Evolutionary conservation across 2,113 vertebrate genomes (phyloP).

Genomic region (Phoxinus phoxinus): DNA sequence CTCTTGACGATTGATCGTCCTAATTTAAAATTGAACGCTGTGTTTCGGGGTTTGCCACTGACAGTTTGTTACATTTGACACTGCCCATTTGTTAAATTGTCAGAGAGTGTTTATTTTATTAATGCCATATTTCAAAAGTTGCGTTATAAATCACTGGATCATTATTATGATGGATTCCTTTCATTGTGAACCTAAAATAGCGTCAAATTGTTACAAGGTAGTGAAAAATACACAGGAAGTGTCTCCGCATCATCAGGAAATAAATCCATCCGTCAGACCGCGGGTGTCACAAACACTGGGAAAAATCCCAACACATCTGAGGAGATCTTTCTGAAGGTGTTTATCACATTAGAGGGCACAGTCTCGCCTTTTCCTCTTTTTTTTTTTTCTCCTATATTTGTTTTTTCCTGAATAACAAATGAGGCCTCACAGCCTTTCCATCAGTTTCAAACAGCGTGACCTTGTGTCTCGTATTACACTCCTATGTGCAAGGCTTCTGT

Average conservation of each 20-base stretch:
- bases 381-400: too few species aligned
- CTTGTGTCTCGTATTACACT: conserved; percentile 62
- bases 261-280: not conserved
- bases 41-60: not conserved
- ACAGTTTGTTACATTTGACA: conserved; percentile 14
- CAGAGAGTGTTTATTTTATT: conserved; percentile 32
- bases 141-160: conserved; percentile 9
- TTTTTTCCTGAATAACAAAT: not conserved
- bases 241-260: not conserved
- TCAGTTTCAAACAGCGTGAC: conserved; percentile 48
- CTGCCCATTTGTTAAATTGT: conserved; percentile 19
- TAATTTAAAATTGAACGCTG: not conserved
- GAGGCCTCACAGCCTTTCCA: not conserved
- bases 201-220: not conserved
- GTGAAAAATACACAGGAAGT: not conserved
- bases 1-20: not conserved
- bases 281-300: not conserved
- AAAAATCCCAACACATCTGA: not conserved
- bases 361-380: not conserved
- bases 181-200: conserved; percentile 1
- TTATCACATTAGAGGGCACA: not conserved
- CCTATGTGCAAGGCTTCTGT: conserved; percentile 58
- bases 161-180: conserved; percentile 23
- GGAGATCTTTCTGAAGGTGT: not conserved
- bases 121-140: not conserved